Conservation (phyloP, 2,113 vertebrate genomes). For the Apodemus sylvaticus region DNA sequence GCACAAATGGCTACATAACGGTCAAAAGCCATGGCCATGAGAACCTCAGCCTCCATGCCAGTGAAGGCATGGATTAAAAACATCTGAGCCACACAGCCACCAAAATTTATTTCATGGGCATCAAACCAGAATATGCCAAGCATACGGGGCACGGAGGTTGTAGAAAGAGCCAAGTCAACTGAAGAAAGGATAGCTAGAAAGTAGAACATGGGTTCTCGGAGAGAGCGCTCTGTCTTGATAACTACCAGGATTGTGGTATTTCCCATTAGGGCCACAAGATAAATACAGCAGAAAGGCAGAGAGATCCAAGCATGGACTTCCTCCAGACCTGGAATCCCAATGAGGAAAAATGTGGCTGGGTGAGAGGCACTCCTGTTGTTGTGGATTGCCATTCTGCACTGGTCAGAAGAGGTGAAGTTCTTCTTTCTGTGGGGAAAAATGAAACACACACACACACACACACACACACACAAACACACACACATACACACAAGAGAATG, state of each 20-base stretch:
- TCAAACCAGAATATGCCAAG: slow-evolving; percentile 77
- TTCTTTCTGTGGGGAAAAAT: neutral
- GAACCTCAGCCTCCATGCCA: slow-evolving; percentile 67
- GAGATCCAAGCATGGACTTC: slow-evolving; percentile 65
- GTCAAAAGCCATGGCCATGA: slow-evolving; percentile 77
- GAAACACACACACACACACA: neutral
- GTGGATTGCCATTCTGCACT: neutral
- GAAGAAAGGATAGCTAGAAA: slow-evolving; percentile 66
- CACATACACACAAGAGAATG: neutral
- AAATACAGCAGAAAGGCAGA: slow-evolving; percentile 65
- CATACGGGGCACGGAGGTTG: slow-evolving; percentile 71
- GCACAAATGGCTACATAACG: slow-evolving; percentile 65
- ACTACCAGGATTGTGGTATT: slow-evolving; percentile 63
- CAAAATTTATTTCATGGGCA: slow-evolving; percentile 73
- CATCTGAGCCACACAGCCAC: slow-evolving; percentile 75
- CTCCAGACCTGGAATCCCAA: slow-evolving; percentile 71
- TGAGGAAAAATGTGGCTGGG: slow-evolving; percentile 66
- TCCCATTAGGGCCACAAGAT: slow-evolving; percentile 65
- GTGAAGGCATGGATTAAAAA: slow-evolving; percentile 73
- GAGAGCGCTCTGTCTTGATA: slow-evolving; percentile 52
- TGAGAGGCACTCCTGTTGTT: slow-evolving; percentile 42
- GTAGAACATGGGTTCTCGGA: slow-evolving; percentile 75
- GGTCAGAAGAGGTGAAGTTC: neutral
- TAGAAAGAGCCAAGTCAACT: slow-evolving; percentile 73
- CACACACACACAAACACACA: neutral